Evolutionary conservation across 1,140 invertebrate genomes (phyloP), one percentile per base, ranked within the genome.

Genomic region (Pachyrhynchus sulphureomaculatus): DNA sequence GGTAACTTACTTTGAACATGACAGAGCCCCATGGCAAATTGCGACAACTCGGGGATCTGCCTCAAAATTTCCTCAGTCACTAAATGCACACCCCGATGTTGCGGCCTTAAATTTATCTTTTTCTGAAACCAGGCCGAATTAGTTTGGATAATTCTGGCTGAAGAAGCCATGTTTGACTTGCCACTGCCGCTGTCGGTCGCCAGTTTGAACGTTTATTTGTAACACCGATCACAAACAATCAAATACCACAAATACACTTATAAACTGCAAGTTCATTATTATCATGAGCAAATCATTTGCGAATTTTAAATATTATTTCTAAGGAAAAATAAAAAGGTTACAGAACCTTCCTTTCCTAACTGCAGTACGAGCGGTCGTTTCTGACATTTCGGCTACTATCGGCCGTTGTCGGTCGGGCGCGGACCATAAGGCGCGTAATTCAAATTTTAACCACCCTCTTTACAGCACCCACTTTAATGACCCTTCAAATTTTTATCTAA

Each of bases 51-150:
- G 20, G 93, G 93, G 77, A 96, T 87, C 81, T 93, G 90, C 79
- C 91, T 88, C 29, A 96, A 82, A 70, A 97, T 93, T 84, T 96
- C 94, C 77, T 96, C 93, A 49, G 93, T 96, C 67, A 97, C 92
- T 69, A 96, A 83, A 81, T 96, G 95, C 70, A 96, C 92, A 69
- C 94, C 93, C 77, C 94, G 85, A 77, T 94, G 92, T 78, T 95
- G 92, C 68, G 93, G 92, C 76, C 93, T 86, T 73, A 97, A 84
- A 80, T 95, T 95, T 75, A 97, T 89, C 83, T 95, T 95, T 78
- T 90, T 89, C 82, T 97, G 94, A 84, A 95, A 94, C 94, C 94
- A 97, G 78, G 93, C 92, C 76, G 91, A 92, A 77, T 91, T 90
- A 76, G 92, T 91, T 83, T 94, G 92, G 78, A 95, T 90, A 77